Conservation (phyloP, 2,888 invertebrate genomes). For the Trachelus stipa region DNA sequence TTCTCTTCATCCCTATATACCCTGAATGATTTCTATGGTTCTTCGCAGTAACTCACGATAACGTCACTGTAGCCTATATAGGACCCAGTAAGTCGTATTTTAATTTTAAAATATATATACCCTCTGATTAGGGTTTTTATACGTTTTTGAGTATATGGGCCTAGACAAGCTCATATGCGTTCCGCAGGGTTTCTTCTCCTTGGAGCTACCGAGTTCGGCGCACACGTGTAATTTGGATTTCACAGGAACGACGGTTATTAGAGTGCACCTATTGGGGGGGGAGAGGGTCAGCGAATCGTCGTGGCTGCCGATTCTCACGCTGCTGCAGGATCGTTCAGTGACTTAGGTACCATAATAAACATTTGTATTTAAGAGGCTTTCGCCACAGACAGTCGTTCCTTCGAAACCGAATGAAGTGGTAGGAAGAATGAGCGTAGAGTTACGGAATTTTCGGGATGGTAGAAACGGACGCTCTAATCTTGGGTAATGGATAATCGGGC, state of each 20-base stretch:
- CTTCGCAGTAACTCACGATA: neutral
- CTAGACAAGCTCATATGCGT: neutral
- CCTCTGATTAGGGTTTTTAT: neutral
- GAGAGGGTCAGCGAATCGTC: constrained; percentile 14
- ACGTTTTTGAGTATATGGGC: neutral
- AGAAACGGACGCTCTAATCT: constrained; percentile 45
- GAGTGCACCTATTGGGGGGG: constrained; percentile 8
- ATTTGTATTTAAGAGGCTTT: constrained; percentile 35
- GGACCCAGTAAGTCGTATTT: neutral
- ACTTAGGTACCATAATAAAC: constrained; percentile 34
- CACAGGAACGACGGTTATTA: constrained; percentile 3
- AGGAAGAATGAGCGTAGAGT: constrained; percentile 20
- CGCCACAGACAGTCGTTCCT: constrained; percentile 19
- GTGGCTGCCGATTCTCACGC: constrained; percentile 32
- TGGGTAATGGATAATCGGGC: constrained; percentile 54
- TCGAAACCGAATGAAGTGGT: constrained; percentile 18
- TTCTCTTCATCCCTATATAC: neutral
- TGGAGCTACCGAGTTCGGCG: neutral
- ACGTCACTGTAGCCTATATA: neutral
- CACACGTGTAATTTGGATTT: constrained; percentile 1
- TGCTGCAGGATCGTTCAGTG: constrained; percentile 17
- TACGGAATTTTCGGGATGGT: constrained; percentile 19
- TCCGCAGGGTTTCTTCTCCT: neutral
- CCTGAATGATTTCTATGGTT: neutral
- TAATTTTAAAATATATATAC: neutral